Evolutionary conservation across 1,140 invertebrate species (phyloP), one percentile per base, ranked within the genome.

Genomic region (Mya arenaria): DNA sequence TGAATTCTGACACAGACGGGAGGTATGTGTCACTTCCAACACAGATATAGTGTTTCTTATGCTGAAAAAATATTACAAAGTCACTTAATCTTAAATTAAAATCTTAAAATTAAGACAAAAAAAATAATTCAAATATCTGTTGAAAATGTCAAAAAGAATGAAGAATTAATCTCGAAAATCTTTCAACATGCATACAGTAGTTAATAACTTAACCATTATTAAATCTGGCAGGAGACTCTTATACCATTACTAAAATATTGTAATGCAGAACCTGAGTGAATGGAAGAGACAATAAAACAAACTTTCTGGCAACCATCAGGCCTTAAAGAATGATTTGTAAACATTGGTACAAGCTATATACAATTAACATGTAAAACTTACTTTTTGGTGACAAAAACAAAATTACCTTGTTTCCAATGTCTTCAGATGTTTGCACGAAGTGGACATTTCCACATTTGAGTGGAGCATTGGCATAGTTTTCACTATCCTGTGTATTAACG

Each of bases 1-100:
- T 90, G 81, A 90, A 91, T 15, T 78, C 44, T 25, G 88, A 82
- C 23, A 91, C 44, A 3, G 85, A 84, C 39, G 85, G 81, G 25
- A 87, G 62, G 4, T 66, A 17, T 4, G 84, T 87, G 30, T 90
- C 89, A 48, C 82, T 83, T 4, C 83, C 81, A 32, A 90, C 81
- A 65, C 82, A 75, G 25, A 90, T 83, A 83, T 91, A 91, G 72
- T 86, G 85, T 34, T 72, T 84, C 75, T 86, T 86, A 17, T 66
- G 44, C 85, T 86, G 71, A 17, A 72, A 74, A 58, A 0, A 52
- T 23, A 52, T 23, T n/a, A 52, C 48, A 52, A 1, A 23, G 19
- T 52, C 8, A 52, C 19, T 17, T 17, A 17, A 52, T n/a, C 19
- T 3, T 4, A 52, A 4, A n/a, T 52, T 1, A 10, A 23, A 52